A percentile compares a stretch with the other conserved stretches of the same genome.
Conservation (phyloP, 2,888 invertebrate species). For the Diachrysia chrysitis region DNA sequence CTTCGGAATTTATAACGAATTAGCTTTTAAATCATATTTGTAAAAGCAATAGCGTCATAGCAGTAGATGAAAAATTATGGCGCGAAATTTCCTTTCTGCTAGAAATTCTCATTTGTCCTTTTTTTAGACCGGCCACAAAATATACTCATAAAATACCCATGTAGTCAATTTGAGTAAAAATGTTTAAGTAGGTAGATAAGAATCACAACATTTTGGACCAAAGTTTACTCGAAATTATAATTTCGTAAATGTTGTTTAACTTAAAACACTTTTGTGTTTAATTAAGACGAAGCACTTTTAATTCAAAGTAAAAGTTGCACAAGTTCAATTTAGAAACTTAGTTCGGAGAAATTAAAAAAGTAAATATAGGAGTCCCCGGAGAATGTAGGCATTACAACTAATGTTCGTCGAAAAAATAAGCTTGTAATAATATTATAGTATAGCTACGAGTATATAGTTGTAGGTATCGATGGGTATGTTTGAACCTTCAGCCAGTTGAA, state of each 20-base stretch:
- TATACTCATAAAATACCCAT: constrained; percentile 58
- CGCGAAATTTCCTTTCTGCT: constrained; percentile 58
- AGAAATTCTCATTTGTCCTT: constrained; percentile 69
- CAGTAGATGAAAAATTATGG: constrained; percentile 70
- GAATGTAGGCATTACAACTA: not conserved
- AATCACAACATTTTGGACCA: constrained; percentile 25
- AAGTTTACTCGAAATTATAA: constrained; percentile 21
- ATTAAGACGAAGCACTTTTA: constrained; percentile 46
- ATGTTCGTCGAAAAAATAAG: not conserved
- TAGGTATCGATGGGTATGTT: constrained; percentile 46
- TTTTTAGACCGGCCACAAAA: constrained; percentile 64
- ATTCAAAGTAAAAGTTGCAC: constrained; percentile 26
- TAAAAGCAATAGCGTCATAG: constrained; percentile 44
- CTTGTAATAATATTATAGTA: not conserved
- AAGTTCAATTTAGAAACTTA: constrained; percentile 38
- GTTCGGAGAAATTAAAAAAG: constrained; percentile 5
- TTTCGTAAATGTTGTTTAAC: constrained; percentile 25
- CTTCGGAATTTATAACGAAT: not conserved
- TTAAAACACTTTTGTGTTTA: constrained; percentile 30
- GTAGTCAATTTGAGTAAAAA: constrained; percentile 53
- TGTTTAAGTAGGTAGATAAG: constrained; percentile 26
- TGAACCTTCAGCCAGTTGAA: constrained; percentile 56
- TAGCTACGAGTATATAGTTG: constrained; percentile 37
- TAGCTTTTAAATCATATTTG: constrained; percentile 19
- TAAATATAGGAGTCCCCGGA: not conserved